Base-by-base conservation (phyloP, 30 jellyfish, hydroid and myxozoan species). In the Aurelia coerulea region DNA sequence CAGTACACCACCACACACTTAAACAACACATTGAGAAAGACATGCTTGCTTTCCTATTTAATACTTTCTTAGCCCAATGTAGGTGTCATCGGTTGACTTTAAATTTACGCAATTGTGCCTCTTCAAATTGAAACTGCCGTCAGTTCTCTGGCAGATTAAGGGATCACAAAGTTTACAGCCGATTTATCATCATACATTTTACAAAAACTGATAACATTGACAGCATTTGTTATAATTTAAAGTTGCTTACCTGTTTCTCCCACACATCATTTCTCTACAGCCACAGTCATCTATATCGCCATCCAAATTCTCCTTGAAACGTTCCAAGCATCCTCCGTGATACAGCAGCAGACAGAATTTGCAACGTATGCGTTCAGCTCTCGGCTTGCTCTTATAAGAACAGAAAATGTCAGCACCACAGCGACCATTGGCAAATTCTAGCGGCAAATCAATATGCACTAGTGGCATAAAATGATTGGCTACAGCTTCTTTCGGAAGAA, bases 381-480 rank as follows among this genome's bases (percentile, higher is more conserved):
- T 3, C 9, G 23, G 31, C 31, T 11, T 60, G 31, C 35, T 4
- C 13, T 60, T 60, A 5, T 5, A 32, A 1, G 13, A 3, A 11
- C 69, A 60, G 13, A 5, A 60, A 16, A 11, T 11, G 31, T 11
- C 69, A 1, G 69, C 68, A 23, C 69, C 69, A 60, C 69, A 60
- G 35, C 69, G 69, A 16, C 69, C 69, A 23, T 3, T 60, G 13
- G 69, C 32, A 23, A 3, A n/a, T 0, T 60, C 35, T n/a, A n/a
- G 35, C 35, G 32, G 69, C 69, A 60, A 60, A 9, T 60, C 69
- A 60, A 16, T 16, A 4, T n/a, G 6, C 7, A 60, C 35, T 7
- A 60, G 69, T 5, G 69, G 69, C 69, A 60, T 60, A 60, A 60
- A 60, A 60, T 60, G 69, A 11, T 60, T 60, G 10, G 69, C 35